Base-by-base conservation (phyloP, 2,888 invertebrate genomes). In the Harpalus rufipes region DNA sequence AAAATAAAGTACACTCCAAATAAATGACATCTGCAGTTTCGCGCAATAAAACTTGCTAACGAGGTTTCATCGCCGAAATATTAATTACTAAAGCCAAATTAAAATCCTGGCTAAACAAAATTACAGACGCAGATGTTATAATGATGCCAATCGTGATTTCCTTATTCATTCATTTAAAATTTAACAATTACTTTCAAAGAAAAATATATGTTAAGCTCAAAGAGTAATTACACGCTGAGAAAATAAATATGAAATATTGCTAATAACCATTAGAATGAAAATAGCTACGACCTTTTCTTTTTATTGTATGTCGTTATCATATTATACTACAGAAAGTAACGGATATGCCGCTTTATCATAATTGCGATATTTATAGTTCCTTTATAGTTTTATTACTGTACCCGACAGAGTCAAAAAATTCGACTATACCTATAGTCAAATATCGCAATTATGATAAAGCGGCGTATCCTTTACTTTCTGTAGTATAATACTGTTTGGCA, bases 71-170 rank as follows among this genome's bases (percentile, higher is more conserved):
- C 68, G 21, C 10, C 63, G 10, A 63, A 63, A 21, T 63, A 63
- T 63, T 63, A 63, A 63, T 63, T 63, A 63, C 63, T 63, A 21
- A 63, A 63, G 25, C 63, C 21, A 63, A 63, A 63, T 63, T 63
- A 63, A 63, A 63, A 63, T 63, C 63, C 21, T 21, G 63, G 18
- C 18, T 68, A 68, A 68, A 68, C 39, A 68, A 39, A 68, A 68
- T 68, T 68, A 68, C 68, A 14, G 39, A 14, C 44, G 44, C 39
- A 68, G 68, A 25, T 68, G 68, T 32, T 51, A 51, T 51, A 51
- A 51, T 51, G 44, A 51, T 51, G 44, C 44, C 44, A 51, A 51
- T 51, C 44, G 10, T 8, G 44, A 51, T 12, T 51, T 51, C 12
- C 12, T 8, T 51, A 12, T 51, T 51, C 12, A 51, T 12, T 51